Conservation (phyloP, 2,797 vertebrate genomes). For the Zonotrichia albicollis region DNA sequence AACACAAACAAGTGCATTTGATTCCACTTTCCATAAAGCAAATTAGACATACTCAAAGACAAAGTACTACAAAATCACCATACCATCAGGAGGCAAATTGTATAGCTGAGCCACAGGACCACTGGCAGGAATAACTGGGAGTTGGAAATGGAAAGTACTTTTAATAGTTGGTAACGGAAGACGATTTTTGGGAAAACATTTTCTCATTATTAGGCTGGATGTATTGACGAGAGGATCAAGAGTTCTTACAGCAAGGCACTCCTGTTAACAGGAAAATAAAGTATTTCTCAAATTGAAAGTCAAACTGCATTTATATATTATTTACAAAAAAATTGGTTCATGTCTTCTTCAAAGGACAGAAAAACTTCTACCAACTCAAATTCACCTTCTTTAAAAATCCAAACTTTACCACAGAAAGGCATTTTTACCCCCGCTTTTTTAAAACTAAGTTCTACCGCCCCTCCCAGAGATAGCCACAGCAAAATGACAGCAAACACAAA, state of each 20-base stretch:
- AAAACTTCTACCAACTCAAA: neutral
- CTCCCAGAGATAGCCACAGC: neutral
- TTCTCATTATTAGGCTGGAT: conserved; percentile 97
- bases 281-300: neutral
- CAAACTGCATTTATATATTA: neutral
- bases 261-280: conserved; percentile 76
- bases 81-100: conserved; percentile 90
- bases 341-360: neutral
- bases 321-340: neutral
- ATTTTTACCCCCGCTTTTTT: neutral
- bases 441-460: neutral
- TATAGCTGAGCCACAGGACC: conserved; percentile 94
- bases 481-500: neutral
- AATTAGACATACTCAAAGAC: neutral
- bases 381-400: neutral
- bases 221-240: conserved; percentile 94
- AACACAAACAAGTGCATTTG: neutral
- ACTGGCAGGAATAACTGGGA: conserved; percentile 85
- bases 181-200: conserved; percentile 99
- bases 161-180: conserved; percentile 95
- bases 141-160: conserved; percentile 88
- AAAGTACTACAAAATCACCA: conserved; percentile 24
- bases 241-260: conserved; percentile 93
- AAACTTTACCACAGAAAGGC: neutral
- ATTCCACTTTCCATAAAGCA: neutral